Base-by-base conservation (phyloP, 2,888 invertebrate species). In the Yponomeuta plumbellus region DNA sequence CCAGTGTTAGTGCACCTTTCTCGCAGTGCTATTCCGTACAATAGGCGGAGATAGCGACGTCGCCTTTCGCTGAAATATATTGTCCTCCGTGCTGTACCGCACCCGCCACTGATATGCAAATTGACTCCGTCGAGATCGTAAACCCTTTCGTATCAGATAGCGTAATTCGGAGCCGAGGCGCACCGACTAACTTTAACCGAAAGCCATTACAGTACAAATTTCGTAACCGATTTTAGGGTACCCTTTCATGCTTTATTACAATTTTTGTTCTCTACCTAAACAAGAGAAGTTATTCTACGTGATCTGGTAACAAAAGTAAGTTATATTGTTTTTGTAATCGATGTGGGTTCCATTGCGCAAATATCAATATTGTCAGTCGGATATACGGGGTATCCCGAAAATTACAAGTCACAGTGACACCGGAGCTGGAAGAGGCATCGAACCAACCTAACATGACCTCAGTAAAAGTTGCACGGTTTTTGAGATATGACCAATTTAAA, bases 101-200 rank as follows among this genome's bases (percentile, higher is more conserved):
- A 75, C 77, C 74, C 75, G 75, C 76, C 75, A 76, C 86, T 84
- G 86, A 87, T 88, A 88, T 88, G 88, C 86, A 88, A 88, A 88
- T 88, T 79, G 75, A 80, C 81, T 78, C 82, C 77, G 78, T 73
- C 78, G 75, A 84, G 81, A 87, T 86, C 84, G 85, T 87, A 87
- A 88, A 87, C 83, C 83, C 82, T 84, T 83, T 83, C 78, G 57
- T 79, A 80, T 86, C 87, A 79, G 87, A 88, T 86, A 85, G 80
- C 75, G 76, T 80, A 83, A 84, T 86, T 85, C 77, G 75, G 80
- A 79, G 77, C 78, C 77, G 79, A 81, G 80, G 75, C 80, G 80
- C 74, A 80, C 80, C 74, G 80, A 76, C 71, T 76, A 77, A 70
- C 65, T 52, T 52, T 64, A 63, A 20, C 59, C 64, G 23, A 67